phyloP scores from a whole-genome alignment of 1,140 invertebrate species.

The Phymorhynchus buccinoides region DNA sequence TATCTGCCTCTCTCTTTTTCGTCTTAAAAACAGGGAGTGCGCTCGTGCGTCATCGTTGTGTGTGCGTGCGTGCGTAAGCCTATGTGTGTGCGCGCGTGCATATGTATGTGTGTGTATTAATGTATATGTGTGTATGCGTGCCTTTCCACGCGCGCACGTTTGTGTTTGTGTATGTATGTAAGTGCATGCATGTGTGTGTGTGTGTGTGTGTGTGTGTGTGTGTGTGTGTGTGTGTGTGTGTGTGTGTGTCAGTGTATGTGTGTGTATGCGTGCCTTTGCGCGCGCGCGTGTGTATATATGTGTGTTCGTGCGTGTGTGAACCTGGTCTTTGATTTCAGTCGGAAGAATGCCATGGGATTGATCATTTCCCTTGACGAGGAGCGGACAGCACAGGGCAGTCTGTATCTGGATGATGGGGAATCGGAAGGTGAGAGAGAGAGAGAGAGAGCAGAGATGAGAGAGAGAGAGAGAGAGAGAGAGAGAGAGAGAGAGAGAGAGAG shows the following conservation, averaged over 20 bases:
- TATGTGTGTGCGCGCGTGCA: not conserved
- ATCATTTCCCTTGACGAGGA: constrained; percentile 76
- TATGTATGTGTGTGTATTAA: not conserved
- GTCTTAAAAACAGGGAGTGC: not conserved
- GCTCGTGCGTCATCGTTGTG: not conserved
- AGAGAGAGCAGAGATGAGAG: not conserved
- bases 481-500: no score
- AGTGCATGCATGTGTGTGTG: not conserved
- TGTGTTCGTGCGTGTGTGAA: not conserved
- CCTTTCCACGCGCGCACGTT: not conserved
- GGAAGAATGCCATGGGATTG: constrained; percentile 78
- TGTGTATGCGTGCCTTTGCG: no score
- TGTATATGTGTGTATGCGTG: not conserved
- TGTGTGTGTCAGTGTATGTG: no score
- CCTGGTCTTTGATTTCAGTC: constrained; percentile 65
- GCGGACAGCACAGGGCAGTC: constrained; percentile 51
- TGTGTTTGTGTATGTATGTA: not conserved
- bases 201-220: not conserved
- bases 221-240: not conserved
- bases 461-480: no score
- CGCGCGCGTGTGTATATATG: not conserved
- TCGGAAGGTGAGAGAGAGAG: constrained; percentile 45
- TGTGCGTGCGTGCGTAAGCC: not conserved
- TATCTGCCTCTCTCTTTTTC: not conserved
- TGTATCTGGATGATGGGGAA: constrained; percentile 67